Evolutionary conservation across 2,888 invertebrate genomes (phyloP).

Genomic region (Cosmorhoe ocellata): DNA sequence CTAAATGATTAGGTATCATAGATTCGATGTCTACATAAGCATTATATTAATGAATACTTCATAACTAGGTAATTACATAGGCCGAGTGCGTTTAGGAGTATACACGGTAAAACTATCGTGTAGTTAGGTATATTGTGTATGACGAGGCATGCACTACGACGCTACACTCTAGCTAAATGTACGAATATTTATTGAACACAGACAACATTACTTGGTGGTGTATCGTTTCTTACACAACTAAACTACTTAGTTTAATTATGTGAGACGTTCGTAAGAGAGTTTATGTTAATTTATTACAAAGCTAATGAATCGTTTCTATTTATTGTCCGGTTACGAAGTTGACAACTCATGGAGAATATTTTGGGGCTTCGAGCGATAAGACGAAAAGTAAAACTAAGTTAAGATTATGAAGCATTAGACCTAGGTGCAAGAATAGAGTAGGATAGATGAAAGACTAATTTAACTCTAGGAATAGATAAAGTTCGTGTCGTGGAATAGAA

Average conservation of each 20-base stretch:
- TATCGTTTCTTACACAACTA: slow-evolving; percentile 51
- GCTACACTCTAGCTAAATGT: slow-evolving; percentile 34
- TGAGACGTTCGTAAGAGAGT: slow-evolving; percentile 4
- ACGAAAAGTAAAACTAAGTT: slow-evolving; percentile 10
- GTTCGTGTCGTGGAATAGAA: slow-evolving; percentile 79
- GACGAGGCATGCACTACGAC: slow-evolving; percentile 34
- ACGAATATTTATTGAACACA: slow-evolving; percentile 62
- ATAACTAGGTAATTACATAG: slow-evolving; percentile 38
- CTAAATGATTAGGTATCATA: slow-evolving; percentile 22
- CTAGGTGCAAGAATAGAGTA: slow-evolving; percentile 54
- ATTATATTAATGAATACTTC: slow-evolving; percentile 45
- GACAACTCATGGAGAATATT: slow-evolving; percentile 28
- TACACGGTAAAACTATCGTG: slow-evolving; percentile 28
- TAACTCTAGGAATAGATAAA: slow-evolving; percentile 45
- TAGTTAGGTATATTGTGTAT: slow-evolving; percentile 15
- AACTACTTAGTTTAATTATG: slow-evolving; percentile 13
- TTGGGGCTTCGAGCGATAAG: slow-evolving; percentile 15
- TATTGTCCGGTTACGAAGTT: slow-evolving; percentile 58
- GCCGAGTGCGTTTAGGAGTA: slow-evolving; percentile 49
- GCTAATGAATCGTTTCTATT: slow-evolving; percentile 42
- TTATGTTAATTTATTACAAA: slow-evolving; percentile 22
- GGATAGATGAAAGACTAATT: slow-evolving; percentile 56
- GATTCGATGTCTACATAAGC: slow-evolving; percentile 58
- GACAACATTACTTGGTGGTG: slow-evolving; percentile 70
- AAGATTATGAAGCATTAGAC: slow-evolving; percentile 41